Conservation (phyloP, 2,888 invertebrate species). For the Drosophila suboccidentalis region DNA sequence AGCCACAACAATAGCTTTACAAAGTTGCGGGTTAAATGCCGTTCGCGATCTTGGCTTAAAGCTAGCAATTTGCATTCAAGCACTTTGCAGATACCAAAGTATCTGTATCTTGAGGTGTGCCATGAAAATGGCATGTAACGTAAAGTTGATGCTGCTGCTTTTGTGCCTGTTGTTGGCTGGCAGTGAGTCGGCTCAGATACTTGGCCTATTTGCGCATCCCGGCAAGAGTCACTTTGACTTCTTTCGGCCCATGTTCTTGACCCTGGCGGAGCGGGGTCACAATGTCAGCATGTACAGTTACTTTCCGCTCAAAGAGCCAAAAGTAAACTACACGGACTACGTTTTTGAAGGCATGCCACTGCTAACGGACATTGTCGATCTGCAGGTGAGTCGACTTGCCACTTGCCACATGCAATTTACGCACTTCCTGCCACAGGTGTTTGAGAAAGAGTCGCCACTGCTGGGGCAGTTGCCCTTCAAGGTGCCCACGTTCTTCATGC, state of each 20-base stretch:
- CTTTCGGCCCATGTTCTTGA: constrained; percentile 84
- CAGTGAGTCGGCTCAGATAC: constrained; percentile 65
- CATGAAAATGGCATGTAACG: constrained; percentile 21
- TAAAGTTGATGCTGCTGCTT: constrained; percentile 7
- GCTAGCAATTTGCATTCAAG: constrained; percentile 21
- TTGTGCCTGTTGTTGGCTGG: constrained; percentile 7
- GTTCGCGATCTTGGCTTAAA: constrained; percentile 62
- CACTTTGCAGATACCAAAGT: constrained; percentile 20
- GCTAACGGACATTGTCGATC: constrained; percentile 75
- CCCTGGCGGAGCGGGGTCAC: constrained; percentile 85
- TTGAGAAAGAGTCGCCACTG: constrained; percentile 44
- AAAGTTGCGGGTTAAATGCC: constrained; percentile 33
- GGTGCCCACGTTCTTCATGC: constrained; percentile 77
- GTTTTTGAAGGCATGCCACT: constrained; percentile 70
- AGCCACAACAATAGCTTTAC: constrained; percentile 28
- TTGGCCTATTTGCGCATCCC: constrained; percentile 85
- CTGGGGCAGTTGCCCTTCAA: constrained; percentile 63
- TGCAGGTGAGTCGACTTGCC: constrained; percentile 62
- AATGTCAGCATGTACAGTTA: constrained; percentile 85
- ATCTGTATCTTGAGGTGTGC: constrained; percentile 30
- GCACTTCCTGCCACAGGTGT: constrained; percentile 26
- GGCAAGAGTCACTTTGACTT: constrained; percentile 85
- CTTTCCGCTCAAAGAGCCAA: constrained; percentile 82
- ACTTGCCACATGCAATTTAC: background rate
- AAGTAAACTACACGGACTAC: constrained; percentile 80